Evolutionary conservation across 2,888 invertebrate genomes (phyloP).

Genomic region (Eurois occulta): DNA sequence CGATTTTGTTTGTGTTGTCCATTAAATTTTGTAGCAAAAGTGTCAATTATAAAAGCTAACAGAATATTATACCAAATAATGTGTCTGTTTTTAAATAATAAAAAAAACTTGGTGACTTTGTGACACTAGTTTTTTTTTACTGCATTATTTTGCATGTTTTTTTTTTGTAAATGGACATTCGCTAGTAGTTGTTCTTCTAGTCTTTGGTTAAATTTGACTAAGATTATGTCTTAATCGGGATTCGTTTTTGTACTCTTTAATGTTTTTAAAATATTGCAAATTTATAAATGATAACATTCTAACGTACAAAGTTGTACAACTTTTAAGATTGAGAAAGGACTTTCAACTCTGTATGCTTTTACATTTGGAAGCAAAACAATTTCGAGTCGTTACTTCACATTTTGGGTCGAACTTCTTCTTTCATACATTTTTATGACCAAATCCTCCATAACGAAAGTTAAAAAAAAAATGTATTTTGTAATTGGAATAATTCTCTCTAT

Average conservation of each 20-base stretch:
- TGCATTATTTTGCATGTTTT: constrained; percentile 54
- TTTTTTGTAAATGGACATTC: constrained; percentile 44
- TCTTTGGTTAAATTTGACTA: constrained; percentile 61
- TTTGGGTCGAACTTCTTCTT: constrained; percentile 52
- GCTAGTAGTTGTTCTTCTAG: constrained; percentile 65
- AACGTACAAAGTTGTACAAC: constrained; percentile 55
- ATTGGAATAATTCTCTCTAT: constrained; percentile 89
- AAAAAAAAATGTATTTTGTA: constrained; percentile 77
- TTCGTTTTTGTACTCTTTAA: constrained; percentile 46
- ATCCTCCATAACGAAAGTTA: constrained; percentile 73
- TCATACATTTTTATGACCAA: constrained; percentile 80
- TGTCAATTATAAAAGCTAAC: constrained; percentile 71
- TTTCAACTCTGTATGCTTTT: constrained; percentile 47
- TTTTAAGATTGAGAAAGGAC: constrained; percentile 32
- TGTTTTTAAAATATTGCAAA: constrained; percentile 56
- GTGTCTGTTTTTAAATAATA: constrained; percentile 21
- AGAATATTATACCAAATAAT: constrained; percentile 35
- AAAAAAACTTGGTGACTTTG: constrained; percentile 21
- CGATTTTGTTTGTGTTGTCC: constrained; percentile 72
- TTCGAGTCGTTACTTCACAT: constrained; percentile 53
- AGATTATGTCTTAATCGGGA: constrained; percentile 49
- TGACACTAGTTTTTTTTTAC: constrained; percentile 33
- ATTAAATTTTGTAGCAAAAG: constrained; percentile 59
- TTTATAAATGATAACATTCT: constrained; percentile 48
- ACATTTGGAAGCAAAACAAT: constrained; percentile 63